A percentile compares a stretch with the other conserved stretches of the same genome.
These are phyloP conservation scores for Hemicentrotus pulcherrimus DNA, from an alignment of 35 echinoderm and acorn worm species.

Conservation along the genomic window DNA sequence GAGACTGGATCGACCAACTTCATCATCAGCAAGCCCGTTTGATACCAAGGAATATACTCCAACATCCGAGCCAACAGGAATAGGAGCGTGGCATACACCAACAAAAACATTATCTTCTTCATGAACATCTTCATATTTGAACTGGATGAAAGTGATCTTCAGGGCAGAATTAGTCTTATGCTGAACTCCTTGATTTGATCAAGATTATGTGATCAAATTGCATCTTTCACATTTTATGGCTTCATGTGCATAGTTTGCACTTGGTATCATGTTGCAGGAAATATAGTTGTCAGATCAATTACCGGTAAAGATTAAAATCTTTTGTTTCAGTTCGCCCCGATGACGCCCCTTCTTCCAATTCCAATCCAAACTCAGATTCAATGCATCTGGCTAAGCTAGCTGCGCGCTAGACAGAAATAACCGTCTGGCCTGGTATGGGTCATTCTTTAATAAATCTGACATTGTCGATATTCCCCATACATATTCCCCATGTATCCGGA, in stretches of 20 bases:
- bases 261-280: background rate
- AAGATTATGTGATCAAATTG: background rate
- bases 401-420: background rate
- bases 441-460: too few species aligned
- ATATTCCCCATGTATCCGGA: too few species aligned
- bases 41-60: conserved; percentile 85
- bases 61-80: conserved; percentile 69
- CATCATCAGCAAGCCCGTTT: conserved; percentile 81
- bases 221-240: background rate
- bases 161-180: background rate
- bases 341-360: too few species aligned
- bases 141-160: background rate
- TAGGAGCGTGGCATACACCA: conserved; percentile 74
- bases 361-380: background rate
- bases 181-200: background rate
- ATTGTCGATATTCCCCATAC: too few species aligned
- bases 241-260: background rate
- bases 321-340: background rate
- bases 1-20: conserved; percentile 91
- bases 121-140: conserved; percentile 47
- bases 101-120: conserved; percentile 66
- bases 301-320: background rate
- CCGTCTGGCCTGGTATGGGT: too few species aligned
- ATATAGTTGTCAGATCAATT: background rate
- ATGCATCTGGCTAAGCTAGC: background rate